Conservation (phyloP, 1,140 invertebrate species). For the Coelopa frigida region DNA sequence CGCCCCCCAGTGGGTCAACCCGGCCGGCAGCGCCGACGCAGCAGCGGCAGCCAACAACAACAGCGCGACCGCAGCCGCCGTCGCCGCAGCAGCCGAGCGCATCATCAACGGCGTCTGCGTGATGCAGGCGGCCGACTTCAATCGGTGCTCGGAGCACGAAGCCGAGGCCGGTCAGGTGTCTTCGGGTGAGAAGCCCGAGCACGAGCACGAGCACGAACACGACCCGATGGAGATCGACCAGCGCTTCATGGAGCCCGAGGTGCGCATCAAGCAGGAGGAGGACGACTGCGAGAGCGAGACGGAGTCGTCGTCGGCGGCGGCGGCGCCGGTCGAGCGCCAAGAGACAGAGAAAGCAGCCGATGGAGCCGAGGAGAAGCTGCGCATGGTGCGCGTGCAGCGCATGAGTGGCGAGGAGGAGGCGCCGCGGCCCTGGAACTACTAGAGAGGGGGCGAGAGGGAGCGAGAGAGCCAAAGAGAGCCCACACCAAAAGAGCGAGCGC, state of each 20-base stretch:
- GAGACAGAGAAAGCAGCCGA: conserved; percentile 29
- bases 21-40: conserved; percentile 49
- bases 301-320: not conserved
- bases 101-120: conserved; percentile 87
- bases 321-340: conserved; percentile 1
- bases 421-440: conserved; percentile 5
- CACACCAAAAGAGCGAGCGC: too few relatives aligned
- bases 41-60: conserved; percentile 4
- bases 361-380: conserved; percentile 36
- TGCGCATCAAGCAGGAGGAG: conserved; percentile 39
- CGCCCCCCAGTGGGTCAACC: conserved; percentile 94
- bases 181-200: conserved; percentile 46
- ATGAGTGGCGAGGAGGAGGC: conserved; percentile 27
- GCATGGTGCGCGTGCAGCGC: conserved; percentile 33
- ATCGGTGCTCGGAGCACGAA: conserved; percentile 62
- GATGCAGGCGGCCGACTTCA: too few relatives aligned
- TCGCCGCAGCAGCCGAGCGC: conserved; percentile 53
- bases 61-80: not conserved
- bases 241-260: conserved; percentile 38
- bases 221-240: too few relatives aligned
- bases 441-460: not conserved
- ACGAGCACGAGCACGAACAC: conserved; percentile 26
- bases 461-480: not conserved
- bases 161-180: conserved; percentile 77
- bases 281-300: conserved; percentile 28